Evolutionary conservation across 2,113 vertebrate species (phyloP).

Genomic region (Leucosticte australis): DNA sequence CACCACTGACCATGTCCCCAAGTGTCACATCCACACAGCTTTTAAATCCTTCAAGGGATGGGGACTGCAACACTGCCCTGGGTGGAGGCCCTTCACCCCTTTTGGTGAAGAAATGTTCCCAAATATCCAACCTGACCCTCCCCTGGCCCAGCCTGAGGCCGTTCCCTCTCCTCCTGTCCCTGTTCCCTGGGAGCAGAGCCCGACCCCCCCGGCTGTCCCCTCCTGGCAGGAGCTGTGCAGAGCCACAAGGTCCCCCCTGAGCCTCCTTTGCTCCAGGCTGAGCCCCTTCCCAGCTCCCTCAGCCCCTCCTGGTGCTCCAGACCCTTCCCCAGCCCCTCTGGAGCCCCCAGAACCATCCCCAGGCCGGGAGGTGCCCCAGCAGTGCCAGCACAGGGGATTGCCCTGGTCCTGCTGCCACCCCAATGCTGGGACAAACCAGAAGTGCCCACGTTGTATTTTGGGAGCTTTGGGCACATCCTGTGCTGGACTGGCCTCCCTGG

Average conservation of each 20-base stretch:
- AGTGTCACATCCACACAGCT: not conserved
- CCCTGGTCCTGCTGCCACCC: not conserved
- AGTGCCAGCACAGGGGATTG: too few relatives aligned
- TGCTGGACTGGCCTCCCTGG: not conserved
- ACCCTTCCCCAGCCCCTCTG: not conserved
- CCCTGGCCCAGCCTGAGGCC: not conserved
- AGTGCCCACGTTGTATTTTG: not conserved
- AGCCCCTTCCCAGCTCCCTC: not conserved
- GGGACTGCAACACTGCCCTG: too few relatives aligned
- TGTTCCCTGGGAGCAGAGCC: not conserved
- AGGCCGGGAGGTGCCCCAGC: not conserved
- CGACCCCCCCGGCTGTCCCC: not conserved
- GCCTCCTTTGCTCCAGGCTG: not conserved
- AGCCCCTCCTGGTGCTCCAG: rapidly evolving
- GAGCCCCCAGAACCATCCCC: too few relatives aligned
- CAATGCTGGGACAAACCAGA: not conserved
- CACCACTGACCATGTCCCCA: not conserved
- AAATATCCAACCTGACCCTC: rapidly evolving
- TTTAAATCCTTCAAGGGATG: rapidly evolving
- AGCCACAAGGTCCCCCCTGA: not conserved
- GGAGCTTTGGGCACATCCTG: not conserved
- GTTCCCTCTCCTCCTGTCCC: not conserved
- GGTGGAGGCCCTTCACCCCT: not conserved
- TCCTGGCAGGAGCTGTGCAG: not conserved
- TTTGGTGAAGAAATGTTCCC: rapidly evolving